A percentile compares a stretch with the other conserved stretches of the same genome.
phyloP scores from a whole-genome alignment of 37 sponge, comb jelly and placozoan species.

The Cliona cf. orientalis region DNA sequence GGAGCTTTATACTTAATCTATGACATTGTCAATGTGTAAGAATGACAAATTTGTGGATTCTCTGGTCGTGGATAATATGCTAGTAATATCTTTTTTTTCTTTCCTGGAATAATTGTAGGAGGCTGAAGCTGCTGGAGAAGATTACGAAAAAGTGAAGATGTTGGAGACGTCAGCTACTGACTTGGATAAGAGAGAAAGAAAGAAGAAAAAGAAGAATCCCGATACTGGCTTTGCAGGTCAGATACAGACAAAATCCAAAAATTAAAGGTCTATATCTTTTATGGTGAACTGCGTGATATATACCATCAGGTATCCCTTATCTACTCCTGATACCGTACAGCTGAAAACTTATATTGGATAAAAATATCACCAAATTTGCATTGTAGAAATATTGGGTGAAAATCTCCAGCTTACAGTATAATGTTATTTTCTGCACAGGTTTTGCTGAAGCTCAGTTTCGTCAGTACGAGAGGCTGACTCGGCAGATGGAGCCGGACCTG shows the following conservation, averaged over 20 bases:
- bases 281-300: background rate
- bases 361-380: background rate
- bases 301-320: too few species aligned
- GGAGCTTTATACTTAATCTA: too few species aligned
- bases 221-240: slow-evolving; percentile 91
- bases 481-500: slow-evolving; percentile 83
- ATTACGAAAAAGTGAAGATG: slow-evolving; percentile 86
- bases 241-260: background rate
- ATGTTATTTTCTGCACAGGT: slow-evolving; percentile 28
- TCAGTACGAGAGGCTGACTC: slow-evolving; percentile 93
- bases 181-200: slow-evolving; percentile 81
- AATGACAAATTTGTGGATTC: background rate
- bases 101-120: slow-evolving; percentile 28
- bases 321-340: background rate
- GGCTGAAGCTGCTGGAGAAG: slow-evolving; percentile 86
- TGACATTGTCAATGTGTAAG: background rate
- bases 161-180: slow-evolving; percentile 85
- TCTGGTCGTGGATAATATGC: background rate
- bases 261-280: background rate
- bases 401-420: background rate
- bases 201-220: slow-evolving; percentile 92
- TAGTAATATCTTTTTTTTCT: background rate
- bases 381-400: too few species aligned
- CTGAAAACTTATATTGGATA: background rate
- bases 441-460: slow-evolving; percentile 79